Percentiles rank a stretch among this genome's conserved stretches.
Evolutionary conservation across 2,888 invertebrate genomes (phyloP).

Genomic region (Drosophila mimica): DNA sequence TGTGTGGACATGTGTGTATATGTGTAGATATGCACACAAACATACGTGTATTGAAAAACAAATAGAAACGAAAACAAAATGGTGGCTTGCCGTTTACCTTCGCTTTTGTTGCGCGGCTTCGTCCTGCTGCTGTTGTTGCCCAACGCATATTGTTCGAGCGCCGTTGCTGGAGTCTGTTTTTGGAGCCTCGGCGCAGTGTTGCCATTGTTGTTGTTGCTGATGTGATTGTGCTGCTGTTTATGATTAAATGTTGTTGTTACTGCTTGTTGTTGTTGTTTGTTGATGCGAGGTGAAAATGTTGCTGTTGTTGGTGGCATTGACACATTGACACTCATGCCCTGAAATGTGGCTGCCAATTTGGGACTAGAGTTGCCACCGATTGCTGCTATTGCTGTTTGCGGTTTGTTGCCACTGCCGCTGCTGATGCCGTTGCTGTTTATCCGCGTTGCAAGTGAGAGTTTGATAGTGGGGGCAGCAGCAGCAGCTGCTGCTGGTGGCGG

Average conservation of each 20-base stretch:
- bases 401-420: slow-evolving; percentile 1
- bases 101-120: slow-evolving; percentile 73
- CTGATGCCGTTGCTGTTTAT: neutral
- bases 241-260: slow-evolving; percentile 6
- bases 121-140: slow-evolving; percentile 35
- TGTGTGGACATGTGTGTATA: neutral
- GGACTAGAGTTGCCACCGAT: slow-evolving; percentile 45
- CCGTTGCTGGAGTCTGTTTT: slow-evolving; percentile 13
- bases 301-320: slow-evolving; percentile 14
- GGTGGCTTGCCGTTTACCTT: slow-evolving; percentile 72
- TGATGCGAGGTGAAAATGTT: slow-evolving; percentile 19
- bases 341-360: slow-evolving; percentile 46
- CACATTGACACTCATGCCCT: slow-evolving; percentile 44
- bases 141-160: slow-evolving; percentile 15
- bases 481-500: slow-evolving; percentile 16
- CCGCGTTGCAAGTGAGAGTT: slow-evolving; percentile 9
- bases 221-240: slow-evolving; percentile 11
- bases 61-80: slow-evolving; percentile 32
- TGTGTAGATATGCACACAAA: neutral
- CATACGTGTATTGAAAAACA: slow-evolving; percentile 8
- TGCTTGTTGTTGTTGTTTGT: slow-evolving; percentile 14
- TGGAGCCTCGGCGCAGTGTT: slow-evolving; percentile 30
- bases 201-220: slow-evolving; percentile 11
- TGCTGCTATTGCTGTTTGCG: slow-evolving; percentile 6
- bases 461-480: slow-evolving; percentile 2